Percentiles rank a stretch among this genome's conserved stretches.
phyloP scores from a whole-genome alignment of 2,113 vertebrate species.

The Oreochromis aureus region DNA sequence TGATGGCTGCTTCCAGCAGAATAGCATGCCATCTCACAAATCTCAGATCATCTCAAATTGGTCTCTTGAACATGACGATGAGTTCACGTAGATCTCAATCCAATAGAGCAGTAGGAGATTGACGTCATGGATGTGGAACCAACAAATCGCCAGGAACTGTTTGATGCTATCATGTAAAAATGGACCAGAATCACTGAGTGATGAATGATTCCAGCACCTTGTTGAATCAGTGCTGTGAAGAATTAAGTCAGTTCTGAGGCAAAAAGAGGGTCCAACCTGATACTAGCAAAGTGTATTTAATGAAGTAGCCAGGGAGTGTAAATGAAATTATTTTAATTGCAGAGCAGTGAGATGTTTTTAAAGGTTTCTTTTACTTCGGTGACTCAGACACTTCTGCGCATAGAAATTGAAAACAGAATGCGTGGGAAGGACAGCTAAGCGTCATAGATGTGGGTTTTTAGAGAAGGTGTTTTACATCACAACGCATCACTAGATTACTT shows the following conservation, averaged over 20 bases:
- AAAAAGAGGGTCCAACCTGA: background rate
- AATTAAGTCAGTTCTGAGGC: background rate
- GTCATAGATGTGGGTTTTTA: background rate
- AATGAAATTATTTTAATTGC: background rate
- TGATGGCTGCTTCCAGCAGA: background rate
- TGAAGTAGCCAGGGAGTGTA: background rate
- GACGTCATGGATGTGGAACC: fast-evolving
- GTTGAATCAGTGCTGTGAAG: background rate
- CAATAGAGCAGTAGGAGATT: background rate
- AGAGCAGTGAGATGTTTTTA: background rate
- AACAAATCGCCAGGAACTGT: background rate
- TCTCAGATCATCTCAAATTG: background rate
- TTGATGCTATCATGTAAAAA: fast-evolving
- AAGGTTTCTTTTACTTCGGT: background rate
- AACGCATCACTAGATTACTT: background rate
- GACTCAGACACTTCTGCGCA: background rate
- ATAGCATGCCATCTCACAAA: background rate
- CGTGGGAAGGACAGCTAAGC: background rate
- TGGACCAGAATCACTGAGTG: background rate
- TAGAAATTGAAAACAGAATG: background rate
- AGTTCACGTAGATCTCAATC: background rate
- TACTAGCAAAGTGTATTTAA: background rate
- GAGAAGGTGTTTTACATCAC: background rate
- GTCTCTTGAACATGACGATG: background rate
- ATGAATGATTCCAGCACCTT: background rate